A percentile compares a stretch with the other conserved stretches of the same genome.
phyloP scores from a whole-genome alignment of 2,888 invertebrate genomes.

The Hololepta plana region DNA sequence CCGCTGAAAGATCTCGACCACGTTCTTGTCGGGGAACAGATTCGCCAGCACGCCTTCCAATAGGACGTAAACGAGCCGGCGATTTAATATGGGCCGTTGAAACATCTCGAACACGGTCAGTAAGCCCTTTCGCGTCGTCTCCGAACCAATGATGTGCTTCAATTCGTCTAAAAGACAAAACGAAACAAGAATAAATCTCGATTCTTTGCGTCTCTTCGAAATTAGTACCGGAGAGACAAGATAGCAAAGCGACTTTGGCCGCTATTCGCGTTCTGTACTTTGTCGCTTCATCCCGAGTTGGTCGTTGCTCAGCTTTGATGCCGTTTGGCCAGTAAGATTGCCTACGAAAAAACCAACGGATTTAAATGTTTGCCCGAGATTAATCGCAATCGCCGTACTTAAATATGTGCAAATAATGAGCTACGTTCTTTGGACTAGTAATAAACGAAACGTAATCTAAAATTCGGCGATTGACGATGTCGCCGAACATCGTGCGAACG shows the following conservation, averaged over 20 bases:
- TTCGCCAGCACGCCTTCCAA: slow-evolving; percentile 65
- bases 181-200: slow-evolving; percentile 2
- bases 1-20: slow-evolving; percentile 50
- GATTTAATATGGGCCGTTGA: slow-evolving; percentile 71
- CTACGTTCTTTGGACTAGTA: slow-evolving; percentile 77
- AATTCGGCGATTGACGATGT: slow-evolving; percentile 71
- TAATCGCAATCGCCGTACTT: slow-evolving; percentile 40
- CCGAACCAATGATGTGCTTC: slow-evolving; percentile 74
- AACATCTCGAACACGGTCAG: slow-evolving; percentile 74
- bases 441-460: slow-evolving; percentile 72
- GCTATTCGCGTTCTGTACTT: slow-evolving; percentile 64
- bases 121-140: slow-evolving; percentile 68
- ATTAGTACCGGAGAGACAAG: slow-evolving; percentile 57
- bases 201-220: neutral
- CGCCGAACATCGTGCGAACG: slow-evolving; percentile 63
- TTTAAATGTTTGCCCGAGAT: neutral
- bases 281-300: slow-evolving; percentile 19
- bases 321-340: slow-evolving; percentile 44
- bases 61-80: slow-evolving; percentile 63
- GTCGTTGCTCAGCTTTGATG: slow-evolving; percentile 21
- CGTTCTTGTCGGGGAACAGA: slow-evolving; percentile 63
- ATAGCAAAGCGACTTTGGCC: slow-evolving; percentile 69
- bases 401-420: slow-evolving; percentile 68
- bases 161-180: slow-evolving; percentile 52
- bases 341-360: slow-evolving; percentile 21